Evolutionary conservation across 2,888 invertebrate species (phyloP).

Genomic region (Notodonta ziczac): DNA sequence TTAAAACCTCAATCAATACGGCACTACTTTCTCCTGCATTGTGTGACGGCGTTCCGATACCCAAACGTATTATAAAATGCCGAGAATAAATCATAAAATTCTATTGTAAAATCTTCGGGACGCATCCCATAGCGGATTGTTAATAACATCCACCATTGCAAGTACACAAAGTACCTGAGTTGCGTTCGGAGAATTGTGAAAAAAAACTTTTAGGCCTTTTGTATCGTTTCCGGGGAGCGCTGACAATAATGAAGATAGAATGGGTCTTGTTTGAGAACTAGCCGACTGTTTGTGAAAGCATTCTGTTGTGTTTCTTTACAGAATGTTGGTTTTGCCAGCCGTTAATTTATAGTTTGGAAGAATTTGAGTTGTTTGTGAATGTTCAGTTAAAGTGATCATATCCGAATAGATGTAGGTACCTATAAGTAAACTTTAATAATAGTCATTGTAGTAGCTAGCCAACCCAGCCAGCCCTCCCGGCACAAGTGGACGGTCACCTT

Average conservation of each 20-base stretch:
- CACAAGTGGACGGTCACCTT: too few relatives aligned
- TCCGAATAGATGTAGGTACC: too few relatives aligned
- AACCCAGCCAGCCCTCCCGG: too few relatives aligned
- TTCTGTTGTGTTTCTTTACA: background rate
- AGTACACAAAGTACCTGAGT: constrained; percentile 39
- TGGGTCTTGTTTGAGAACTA: constrained; percentile 21
- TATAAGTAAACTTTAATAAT: too few relatives aligned
- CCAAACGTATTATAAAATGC: constrained; percentile 4
- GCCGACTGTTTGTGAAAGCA: constrained; percentile 15
- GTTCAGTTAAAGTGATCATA: background rate
- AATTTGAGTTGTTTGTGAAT: too few relatives aligned
- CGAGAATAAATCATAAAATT: constrained; percentile 25
- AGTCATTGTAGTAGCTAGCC: too few relatives aligned
- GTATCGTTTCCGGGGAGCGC: constrained; percentile 36
- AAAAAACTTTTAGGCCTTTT: constrained; percentile 20
- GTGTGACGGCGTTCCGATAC: constrained; percentile 25
- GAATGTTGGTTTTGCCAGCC: background rate
- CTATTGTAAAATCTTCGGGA: constrained; percentile 20
- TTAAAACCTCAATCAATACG: constrained; percentile 8
- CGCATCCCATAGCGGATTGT: constrained; percentile 28
- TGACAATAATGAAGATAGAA: constrained; percentile 31
- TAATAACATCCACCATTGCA: constrained; percentile 29
- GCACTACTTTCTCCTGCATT: constrained; percentile 34
- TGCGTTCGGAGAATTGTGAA: constrained; percentile 32
- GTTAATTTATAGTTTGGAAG: too few relatives aligned